Evolutionary conservation across 1,140 invertebrate genomes (phyloP).

Genomic region (Diploscapter pachys): DNA sequence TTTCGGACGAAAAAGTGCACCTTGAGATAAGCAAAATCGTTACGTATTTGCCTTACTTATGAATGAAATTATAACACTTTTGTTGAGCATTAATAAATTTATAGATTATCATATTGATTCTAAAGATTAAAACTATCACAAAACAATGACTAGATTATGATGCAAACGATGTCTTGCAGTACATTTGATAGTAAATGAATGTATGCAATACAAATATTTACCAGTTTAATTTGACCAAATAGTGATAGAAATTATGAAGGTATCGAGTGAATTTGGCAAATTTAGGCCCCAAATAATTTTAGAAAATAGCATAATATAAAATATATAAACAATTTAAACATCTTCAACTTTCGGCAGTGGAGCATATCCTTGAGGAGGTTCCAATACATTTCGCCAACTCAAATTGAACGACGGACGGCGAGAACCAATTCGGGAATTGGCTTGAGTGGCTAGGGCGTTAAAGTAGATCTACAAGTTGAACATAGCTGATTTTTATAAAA

Average conservation of each 20-base stretch:
- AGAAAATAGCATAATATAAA: neutral
- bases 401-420: slow-evolving; percentile 22
- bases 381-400: slow-evolving; percentile 22
- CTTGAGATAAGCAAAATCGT: no score
- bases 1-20: no score
- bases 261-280: neutral
- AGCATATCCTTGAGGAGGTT: slow-evolving; percentile 18
- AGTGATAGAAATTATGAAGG: neutral
- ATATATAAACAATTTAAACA: slow-evolving; percentile 15
- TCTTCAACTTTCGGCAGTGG: slow-evolving; percentile 33
- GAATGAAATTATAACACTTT: no score
- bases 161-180: no score
- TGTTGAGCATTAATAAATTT: no score
- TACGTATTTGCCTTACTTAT: no score
- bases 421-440: slow-evolving; percentile 19
- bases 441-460: slow-evolving; percentile 9
- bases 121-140: no score
- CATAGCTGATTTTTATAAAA: neutral
- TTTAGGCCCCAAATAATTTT: neutral
- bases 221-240: slow-evolving; percentile 8
- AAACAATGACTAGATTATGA: no score
- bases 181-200: no score
- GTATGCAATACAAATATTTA: neutral
- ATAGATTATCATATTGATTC: no score
- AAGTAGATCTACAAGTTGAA: slow-evolving; percentile 5